phyloP scores from a whole-genome alignment of 1,140 invertebrate genomes.

The Hestina assimilis region DNA sequence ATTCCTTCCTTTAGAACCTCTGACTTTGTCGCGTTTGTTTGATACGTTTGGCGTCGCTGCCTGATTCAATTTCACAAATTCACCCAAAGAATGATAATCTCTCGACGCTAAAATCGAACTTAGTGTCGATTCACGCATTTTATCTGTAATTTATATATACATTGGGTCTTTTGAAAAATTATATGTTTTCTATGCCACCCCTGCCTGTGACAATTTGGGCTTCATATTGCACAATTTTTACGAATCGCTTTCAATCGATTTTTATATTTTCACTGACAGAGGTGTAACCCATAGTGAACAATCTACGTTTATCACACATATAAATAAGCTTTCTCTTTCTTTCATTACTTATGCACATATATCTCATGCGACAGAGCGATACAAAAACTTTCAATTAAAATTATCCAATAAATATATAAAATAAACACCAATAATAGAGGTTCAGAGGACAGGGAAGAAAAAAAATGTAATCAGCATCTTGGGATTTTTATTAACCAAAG shows the following conservation, averaged over 20 bases:
- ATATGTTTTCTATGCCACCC: neutral
- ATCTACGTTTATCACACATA: neutral
- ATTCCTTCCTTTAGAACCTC: constrained; percentile 5
- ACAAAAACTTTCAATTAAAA: neutral
- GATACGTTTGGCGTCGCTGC: neutral
- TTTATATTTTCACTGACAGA: constrained; percentile 1
- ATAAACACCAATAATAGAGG: no score
- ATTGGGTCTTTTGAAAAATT: neutral
- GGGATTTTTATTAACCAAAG: no score
- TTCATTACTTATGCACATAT: neutral
- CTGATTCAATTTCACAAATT: constrained; percentile 8
- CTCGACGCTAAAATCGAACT: constrained; percentile 10
- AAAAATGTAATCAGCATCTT: no score
- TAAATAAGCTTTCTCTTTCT: neutral
- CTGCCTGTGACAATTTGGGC: neutral
- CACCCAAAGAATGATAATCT: constrained; percentile 14
- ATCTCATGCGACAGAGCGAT: constrained; percentile 2
- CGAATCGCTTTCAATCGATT: neutral
- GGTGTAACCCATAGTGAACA: neutral
- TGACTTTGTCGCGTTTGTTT: neutral
- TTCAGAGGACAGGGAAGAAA: no score
- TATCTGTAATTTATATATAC: constrained; percentile 8
- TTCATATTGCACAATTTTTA: neutral
- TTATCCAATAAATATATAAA: no score
- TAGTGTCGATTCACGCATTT: constrained; percentile 7